Base-by-base conservation (phyloP, 2,888 invertebrate species). In the Cordylochernes scorpioides region DNA sequence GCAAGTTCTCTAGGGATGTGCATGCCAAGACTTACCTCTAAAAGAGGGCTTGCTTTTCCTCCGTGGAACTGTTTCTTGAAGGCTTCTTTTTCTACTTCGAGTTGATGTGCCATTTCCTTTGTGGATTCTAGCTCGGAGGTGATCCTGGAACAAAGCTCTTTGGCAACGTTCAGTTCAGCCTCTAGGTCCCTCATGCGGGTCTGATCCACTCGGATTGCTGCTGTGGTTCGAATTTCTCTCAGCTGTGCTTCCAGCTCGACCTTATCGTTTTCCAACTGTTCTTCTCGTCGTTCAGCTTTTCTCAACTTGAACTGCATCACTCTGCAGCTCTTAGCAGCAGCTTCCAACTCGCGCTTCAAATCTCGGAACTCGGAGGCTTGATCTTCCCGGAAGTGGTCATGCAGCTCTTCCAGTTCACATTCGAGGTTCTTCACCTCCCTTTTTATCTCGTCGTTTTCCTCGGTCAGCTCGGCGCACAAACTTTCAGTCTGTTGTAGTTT, bases 351-450 rank as follows among this genome's bases (percentile, higher is more conserved):
- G 49, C 84, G 74, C 57, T 88, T 75, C 28, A 97, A 53, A 30
- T 77, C 77, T 3, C 78, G 70, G 50, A 91, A 91, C 50, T 91
- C 94, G 46, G 88, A 82, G 5, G 80, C 82, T 58, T 94, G 91
- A 46, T 91, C 91, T 52, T 94, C 94, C 45, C 84, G 68, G 53
- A 82, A 84, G 50, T 75, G 80, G 50, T 94, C 94, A 52, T 94
- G 91, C 69, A 97, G 72, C 56, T 97, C 97, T 49, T 97, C 94
- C 56, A 97, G 86, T 58, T 97, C 97, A 39, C 82, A 75, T 49
- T 88, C 88, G 46, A 94, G 62, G 46, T 86, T 84, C 18, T 73
- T 60, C 30, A 91, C 64, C 53, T 94, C 91, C 42, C 75, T 73
- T 49, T 84, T 80, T 58, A 86, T 73, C 41, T 77, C 74, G 47